phyloP scores from a whole-genome alignment of 1,140 invertebrate species.

The Drosophila bocqueti region DNA sequence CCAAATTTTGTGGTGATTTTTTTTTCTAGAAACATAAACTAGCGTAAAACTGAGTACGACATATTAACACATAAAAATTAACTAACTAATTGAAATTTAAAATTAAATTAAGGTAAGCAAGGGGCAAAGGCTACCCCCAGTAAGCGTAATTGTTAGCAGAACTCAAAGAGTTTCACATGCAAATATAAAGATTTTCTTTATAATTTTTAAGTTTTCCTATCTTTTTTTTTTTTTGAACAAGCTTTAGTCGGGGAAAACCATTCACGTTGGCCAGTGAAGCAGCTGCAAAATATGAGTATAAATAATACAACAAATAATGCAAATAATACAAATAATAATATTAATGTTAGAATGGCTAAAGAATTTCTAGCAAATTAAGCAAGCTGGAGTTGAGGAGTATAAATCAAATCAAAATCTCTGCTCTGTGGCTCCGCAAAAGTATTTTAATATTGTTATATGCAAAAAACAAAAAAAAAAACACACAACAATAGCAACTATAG shows the following conservation, averaged over 20 bases:
- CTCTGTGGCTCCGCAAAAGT: conserved; percentile 32
- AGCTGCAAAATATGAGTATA: conserved; percentile 2
- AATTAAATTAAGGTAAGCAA: conserved; percentile 9
- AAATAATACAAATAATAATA: conserved; percentile 1
- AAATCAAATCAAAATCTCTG: conserved; percentile 40
- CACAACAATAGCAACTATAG: conserved; percentile 17
- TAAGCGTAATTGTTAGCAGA: conserved; percentile 50
- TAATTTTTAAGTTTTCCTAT: conserved; percentile 15
- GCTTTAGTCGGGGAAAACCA: conserved; percentile 45
- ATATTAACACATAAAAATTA: conserved; percentile 34
- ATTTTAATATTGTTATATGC: conserved; percentile 55
- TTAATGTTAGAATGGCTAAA: conserved; percentile 35
- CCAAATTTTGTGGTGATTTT: conserved; percentile 44
- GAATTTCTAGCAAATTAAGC: conserved; percentile 51
- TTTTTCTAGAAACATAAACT: conserved; percentile 28
- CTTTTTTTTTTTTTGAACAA: conserved; percentile 30
- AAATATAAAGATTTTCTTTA: conserved; percentile 16
- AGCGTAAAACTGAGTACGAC: conserved; percentile 41
- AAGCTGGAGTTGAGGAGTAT: conserved; percentile 23
- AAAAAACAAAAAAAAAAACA: conserved; percentile 18
- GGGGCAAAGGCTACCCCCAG: conserved; percentile 10
- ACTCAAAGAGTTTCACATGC: conserved; percentile 73
- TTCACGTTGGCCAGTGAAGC: conserved; percentile 36
- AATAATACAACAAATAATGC: not conserved
- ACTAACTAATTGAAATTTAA: conserved; percentile 34